Base-by-base conservation (phyloP, 2,888 invertebrate species). In the Campaea margaritaria region DNA sequence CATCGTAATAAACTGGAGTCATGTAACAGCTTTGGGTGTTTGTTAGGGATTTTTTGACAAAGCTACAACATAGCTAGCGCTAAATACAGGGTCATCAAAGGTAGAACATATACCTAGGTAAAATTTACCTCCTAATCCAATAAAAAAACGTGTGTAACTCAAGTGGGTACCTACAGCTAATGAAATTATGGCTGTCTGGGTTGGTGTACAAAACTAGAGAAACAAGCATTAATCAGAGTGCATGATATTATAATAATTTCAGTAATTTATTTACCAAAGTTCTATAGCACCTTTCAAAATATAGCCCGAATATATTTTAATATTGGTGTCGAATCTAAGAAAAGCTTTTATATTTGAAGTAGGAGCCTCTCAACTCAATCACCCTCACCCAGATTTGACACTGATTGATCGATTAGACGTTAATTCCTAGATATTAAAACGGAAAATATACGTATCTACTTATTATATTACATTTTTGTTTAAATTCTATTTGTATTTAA, bases 331-430 rank as follows among this genome's bases (percentile, higher is more conserved):
- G 28, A 53, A 28, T 67, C 58, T 38, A 59, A 61, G 68, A 65
- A 62, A 62, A 58, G 67, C 60, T 74, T 81, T 79, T 81, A 62
- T 74, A 77, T 80, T 79, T 77, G 74, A 75, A 49, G 53, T 49
- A 58, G 59, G 70, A 60, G 65, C 56, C 65, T 65, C 58, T 73
- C 68, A 73, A 74, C 76, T 82, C 81, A 78, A 81, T 81, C 79
- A 79, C 73, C 69, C 72, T 78, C 80, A 78, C 72, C 74, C 73
- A 70, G 69, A 72, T 73, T 73, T 77, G 83, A 83, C 84, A 66
- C 74, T 81, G 86, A 85, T 85, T 86, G 85, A 87, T 86, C 75
- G 83, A 86, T 84, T 75, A 63, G 74, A 77, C 74, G 80, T 82
- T 83, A 82, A 84, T 85, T 81, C 80, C 69, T 67, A 69, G 74